Evolutionary conservation across 2,888 invertebrate genomes (phyloP), one percentile per base, ranked within the genome.

Genomic region (Polylopha cassiicola): DNA sequence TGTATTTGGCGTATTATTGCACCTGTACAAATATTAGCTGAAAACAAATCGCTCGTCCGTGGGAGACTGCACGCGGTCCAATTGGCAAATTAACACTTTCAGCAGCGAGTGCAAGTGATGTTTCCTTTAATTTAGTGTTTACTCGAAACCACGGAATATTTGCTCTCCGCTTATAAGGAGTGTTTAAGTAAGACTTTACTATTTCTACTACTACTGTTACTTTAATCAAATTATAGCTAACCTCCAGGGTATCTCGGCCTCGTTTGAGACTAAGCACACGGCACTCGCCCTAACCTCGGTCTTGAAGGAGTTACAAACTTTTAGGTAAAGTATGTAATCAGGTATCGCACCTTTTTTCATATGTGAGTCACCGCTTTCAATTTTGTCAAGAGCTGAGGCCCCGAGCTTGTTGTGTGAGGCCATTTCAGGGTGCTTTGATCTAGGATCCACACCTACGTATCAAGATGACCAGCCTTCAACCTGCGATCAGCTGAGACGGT

Each of bases 401-500:
- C 3, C 15, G 4, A 21, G 48, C 49, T 49, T 44, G 46, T 42
- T 37, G 44, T 44, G 50, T 63, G 66, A 54, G 69, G 68, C 65
- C 66, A 56, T 54, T 55, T 51, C 55, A 61, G 62, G 67, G 61
- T 56, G 43, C 44, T 57, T 49, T 53, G 53, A 53, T 50, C 61
- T 39, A 23, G 41, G 66, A 69, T 67, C 68, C 72, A 72, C 63
- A 57, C 51, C 42, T 29, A 44, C 50, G 46, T 50, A 55, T 53
- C 55, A 39, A 52, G 58, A 61, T 72, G 78, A 76, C 76, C 76
- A 78, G 67, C 82, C 82, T 82, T 81, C 80, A 81, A 80, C 78
- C 55, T 53, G 41, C 52, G 62, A 76, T 73, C 81, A 81, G 79
- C 81, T 80, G 80, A 60, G 70, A 53, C 52, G 53, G 52, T 82